Evolutionary conservation across 1,140 invertebrate genomes (phyloP).

Genomic region (Drosophila triauraria): DNA sequence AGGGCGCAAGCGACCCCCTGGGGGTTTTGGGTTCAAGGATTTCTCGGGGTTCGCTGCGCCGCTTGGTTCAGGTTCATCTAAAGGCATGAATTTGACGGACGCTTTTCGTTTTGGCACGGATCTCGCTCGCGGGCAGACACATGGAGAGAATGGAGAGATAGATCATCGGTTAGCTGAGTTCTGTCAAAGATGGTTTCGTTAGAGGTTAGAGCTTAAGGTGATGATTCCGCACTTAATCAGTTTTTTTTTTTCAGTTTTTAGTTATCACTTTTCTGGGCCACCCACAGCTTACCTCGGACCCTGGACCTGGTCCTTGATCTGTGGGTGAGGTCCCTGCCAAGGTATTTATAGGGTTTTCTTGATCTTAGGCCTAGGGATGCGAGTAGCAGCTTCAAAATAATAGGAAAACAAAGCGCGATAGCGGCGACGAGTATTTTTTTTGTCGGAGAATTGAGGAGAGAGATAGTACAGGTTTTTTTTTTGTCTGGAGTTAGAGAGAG

Average conservation of each 20-base stretch:
- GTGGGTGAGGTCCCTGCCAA: slow-evolving; percentile 13
- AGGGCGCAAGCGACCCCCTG: slow-evolving; percentile 33
- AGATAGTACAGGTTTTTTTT: slow-evolving; percentile 27
- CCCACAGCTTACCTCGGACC: slow-evolving; percentile 50
- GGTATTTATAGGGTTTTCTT: not conserved
- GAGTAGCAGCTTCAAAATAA: slow-evolving; percentile 46
- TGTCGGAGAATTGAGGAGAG: slow-evolving; percentile 38
- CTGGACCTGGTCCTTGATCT: slow-evolving; percentile 31
- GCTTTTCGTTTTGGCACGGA: slow-evolving; percentile 84
- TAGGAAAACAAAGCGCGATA: slow-evolving; percentile 50
- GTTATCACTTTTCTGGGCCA: slow-evolving; percentile 3
- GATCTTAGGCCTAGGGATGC: slow-evolving; percentile 34
- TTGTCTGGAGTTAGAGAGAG: slow-evolving; percentile 1
- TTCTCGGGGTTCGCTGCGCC: slow-evolving; percentile 12
- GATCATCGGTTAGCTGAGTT: slow-evolving; percentile 53
- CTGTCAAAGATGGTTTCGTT: slow-evolving; percentile 44
- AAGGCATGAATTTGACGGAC: slow-evolving; percentile 85
- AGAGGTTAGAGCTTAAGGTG: slow-evolving; percentile 33
- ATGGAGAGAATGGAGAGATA: slow-evolving; percentile 50
- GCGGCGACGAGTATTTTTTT: slow-evolving; percentile 28
- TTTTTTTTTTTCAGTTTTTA: too few species aligned
- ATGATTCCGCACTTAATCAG: slow-evolving; percentile 23
- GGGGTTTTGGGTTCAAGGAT: not conserved
- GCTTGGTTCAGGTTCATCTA: slow-evolving; percentile 85
- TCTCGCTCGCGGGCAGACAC: slow-evolving; percentile 62